phyloP scores from a whole-genome alignment of 2,797 vertebrate genomes.

The Sebastes steindachneri region DNA sequence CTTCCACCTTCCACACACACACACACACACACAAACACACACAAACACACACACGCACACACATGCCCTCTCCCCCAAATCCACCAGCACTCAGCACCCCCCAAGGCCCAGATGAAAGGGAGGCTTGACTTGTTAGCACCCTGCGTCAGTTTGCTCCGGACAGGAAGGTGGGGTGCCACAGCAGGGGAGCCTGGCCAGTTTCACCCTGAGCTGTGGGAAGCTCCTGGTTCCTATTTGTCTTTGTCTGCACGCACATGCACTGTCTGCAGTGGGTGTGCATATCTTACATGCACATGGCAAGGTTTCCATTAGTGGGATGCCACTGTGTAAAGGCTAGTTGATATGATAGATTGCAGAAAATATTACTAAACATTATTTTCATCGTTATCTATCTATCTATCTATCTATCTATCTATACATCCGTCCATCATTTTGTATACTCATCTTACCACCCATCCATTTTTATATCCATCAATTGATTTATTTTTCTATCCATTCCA shows the following conservation, averaged over 20 bases:
- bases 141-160: conserved; percentile 48
- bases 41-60: neutral
- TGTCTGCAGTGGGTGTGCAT: conserved; percentile 16
- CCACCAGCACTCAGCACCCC: conserved; percentile 2
- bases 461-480: neutral
- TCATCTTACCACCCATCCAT: neutral
- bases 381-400: no score
- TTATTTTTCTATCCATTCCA: neutral
- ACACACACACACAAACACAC: neutral
- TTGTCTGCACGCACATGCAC: conserved; percentile 39
- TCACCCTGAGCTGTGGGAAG: conserved; percentile 30
- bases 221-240: conserved; percentile 43
- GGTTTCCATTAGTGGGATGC: neutral
- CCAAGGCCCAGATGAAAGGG: conserved; percentile 69
- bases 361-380: neutral
- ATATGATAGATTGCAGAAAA: neutral
- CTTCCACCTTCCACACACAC: conserved; percentile 16
- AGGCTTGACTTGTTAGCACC: conserved; percentile 72
- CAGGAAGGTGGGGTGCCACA: conserved; percentile 62
- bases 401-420: neutral
- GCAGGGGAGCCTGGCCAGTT: conserved; percentile 30
- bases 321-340: neutral
- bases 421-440: neutral
- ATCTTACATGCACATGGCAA: neutral
- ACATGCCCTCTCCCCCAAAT: neutral